A percentile compares a stretch with the other conserved stretches of the same genome.
These are phyloP conservation scores for Chaunax sp. DNA, from an alignment of 2,797 vertebrate species.

Conservation along the genomic window DNA sequence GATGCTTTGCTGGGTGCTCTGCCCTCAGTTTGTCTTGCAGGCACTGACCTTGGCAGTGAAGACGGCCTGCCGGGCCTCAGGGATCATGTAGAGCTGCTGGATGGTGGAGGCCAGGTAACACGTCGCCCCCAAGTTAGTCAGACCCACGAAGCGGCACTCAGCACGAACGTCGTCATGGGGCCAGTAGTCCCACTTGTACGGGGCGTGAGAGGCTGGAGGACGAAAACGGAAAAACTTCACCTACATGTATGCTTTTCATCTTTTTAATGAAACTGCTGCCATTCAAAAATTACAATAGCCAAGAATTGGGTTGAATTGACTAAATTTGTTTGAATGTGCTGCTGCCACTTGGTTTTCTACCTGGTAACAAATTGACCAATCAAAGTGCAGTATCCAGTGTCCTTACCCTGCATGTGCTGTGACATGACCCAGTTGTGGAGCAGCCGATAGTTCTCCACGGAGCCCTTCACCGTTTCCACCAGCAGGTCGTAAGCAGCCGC, in stretches of 20 bases:
- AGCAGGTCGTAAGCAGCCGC: conserved; percentile 97
- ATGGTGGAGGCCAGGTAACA: conserved; percentile 99
- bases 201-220: conserved; percentile 89
- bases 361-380: too few species aligned
- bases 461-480: conserved; percentile 97
- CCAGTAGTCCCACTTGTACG: conserved; percentile 99
- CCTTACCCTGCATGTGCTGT: conserved; percentile 98
- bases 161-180: conserved; percentile 97
- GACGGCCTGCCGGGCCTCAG: conserved; percentile 96
- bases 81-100: conserved; percentile 99
- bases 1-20: not conserved
- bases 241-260: too few species aligned
- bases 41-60: conserved; percentile 94
- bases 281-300: too few species aligned
- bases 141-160: conserved; percentile 95
- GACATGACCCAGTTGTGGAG: conserved; percentile 99
- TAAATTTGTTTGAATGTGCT: too few species aligned
- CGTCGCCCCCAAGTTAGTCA: conserved; percentile 97
- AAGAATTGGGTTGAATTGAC: too few species aligned
- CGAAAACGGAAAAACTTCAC: not conserved
- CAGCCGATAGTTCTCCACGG: conserved; percentile 96
- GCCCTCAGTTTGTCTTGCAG: not conserved
- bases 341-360: too few species aligned
- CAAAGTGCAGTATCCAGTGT: accelerated
- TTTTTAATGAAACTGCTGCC: too few species aligned